phyloP scores from a whole-genome alignment of 1,140 invertebrate genomes.

The Orchesella cincta region DNA sequence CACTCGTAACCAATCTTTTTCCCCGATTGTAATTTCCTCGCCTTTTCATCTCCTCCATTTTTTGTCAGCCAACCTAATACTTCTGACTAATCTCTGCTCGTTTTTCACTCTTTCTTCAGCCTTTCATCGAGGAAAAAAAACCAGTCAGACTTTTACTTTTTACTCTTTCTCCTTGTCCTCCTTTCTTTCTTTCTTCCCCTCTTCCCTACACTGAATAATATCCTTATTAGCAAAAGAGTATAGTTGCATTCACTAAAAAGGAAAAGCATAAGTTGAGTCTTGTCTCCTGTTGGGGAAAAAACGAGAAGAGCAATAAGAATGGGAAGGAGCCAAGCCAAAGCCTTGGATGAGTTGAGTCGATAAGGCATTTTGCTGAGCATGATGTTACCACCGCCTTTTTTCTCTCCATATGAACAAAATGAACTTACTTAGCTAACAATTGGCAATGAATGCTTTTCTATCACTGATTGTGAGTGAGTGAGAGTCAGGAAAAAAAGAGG shows the following conservation, averaged over 20 bases:
- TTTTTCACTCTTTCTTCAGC: too few species aligned
- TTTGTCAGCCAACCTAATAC: neutral
- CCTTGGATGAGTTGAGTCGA: neutral
- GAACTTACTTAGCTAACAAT: neutral
- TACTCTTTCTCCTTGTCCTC: neutral
- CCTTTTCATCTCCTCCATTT: neutral
- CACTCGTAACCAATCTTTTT: too few species aligned
- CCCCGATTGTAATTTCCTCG: too few species aligned
- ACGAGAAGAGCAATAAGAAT: too few species aligned
- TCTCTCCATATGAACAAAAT: too few species aligned
- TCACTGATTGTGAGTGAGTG: neutral
- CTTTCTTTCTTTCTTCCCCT: neutral
- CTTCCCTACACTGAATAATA: neutral
- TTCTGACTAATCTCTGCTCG: too few species aligned
- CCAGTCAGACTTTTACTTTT: slow-evolving; percentile 5
- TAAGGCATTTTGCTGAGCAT: neutral
- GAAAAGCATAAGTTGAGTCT: neutral
- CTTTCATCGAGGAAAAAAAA: slow-evolving; percentile 20
- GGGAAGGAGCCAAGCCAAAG: too few species aligned
- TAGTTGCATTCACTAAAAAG: neutral
- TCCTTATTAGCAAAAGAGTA: neutral
- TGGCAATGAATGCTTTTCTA: neutral
- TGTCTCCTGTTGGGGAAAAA: too few species aligned
- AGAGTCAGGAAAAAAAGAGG: neutral
- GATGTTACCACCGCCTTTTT: neutral